Conservation (phyloP, 2,888 invertebrate species). For the Thereva nobilitata region DNA sequence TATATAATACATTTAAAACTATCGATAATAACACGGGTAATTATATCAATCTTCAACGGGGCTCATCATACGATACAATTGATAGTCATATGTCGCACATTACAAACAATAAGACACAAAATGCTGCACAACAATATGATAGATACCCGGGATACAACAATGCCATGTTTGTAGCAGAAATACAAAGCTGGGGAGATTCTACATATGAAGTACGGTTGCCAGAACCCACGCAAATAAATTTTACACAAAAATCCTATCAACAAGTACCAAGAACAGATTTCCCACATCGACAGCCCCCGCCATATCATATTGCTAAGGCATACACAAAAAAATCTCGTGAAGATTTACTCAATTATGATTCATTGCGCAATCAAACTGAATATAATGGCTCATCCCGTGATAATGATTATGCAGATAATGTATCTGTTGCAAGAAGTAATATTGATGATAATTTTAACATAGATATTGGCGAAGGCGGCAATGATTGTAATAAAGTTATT, state of each 20-base stretch:
- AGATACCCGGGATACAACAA: not conserved
- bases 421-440: not conserved
- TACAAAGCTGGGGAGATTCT: constrained; percentile 2
- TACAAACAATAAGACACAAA: not conserved
- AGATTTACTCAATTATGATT: constrained; percentile 54
- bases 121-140: not conserved
- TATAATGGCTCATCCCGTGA: not conserved
- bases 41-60: constrained; percentile 11
- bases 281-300: constrained; percentile 66
- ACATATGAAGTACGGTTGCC: constrained; percentile 24
- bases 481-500: not conserved
- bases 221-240: constrained; percentile 39
- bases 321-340: constrained; percentile 71
- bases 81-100: constrained; percentile 1
- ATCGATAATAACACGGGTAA: not conserved
- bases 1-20: constrained; percentile 12
- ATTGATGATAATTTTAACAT: constrained; percentile 21
- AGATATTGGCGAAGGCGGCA: not conserved
- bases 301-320: constrained; percentile 82
- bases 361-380: constrained; percentile 48
- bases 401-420: constrained; percentile 7
- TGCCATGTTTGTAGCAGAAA: not conserved
- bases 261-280: constrained; percentile 40
- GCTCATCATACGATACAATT: not conserved
- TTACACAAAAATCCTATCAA: constrained; percentile 42